A percentile compares a stretch with the other conserved stretches of the same genome.
Conservation (phyloP, 53 echinoderm and acorn worm species). For the Paelopatides confundens region DNA sequence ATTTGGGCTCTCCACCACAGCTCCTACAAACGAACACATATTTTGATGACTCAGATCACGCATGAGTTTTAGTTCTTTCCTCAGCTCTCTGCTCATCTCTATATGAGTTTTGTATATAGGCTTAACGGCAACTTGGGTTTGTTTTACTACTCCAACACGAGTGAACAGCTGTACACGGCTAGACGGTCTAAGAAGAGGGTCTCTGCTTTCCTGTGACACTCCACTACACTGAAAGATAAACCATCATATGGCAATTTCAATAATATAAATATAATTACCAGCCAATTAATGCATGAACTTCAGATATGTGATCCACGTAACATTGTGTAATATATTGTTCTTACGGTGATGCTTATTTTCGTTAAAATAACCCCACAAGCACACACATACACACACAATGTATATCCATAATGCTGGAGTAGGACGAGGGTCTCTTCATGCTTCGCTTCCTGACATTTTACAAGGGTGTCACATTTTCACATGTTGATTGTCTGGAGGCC, state of each 20-base stretch:
- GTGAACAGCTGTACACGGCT: constrained; percentile 81
- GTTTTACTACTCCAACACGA: constrained; percentile 76
- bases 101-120: constrained; percentile 80
- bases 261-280: too few relatives aligned
- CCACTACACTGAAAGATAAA: constrained; percentile 10
- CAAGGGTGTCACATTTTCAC: too few relatives aligned
- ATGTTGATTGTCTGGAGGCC: too few relatives aligned
- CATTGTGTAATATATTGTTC: too few relatives aligned
- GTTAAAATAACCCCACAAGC: too few relatives aligned
- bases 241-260: background rate
- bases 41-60: constrained; percentile 92
- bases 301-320: too few relatives aligned
- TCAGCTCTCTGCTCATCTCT: constrained; percentile 79
- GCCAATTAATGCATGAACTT: too few relatives aligned
- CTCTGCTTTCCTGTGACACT: constrained; percentile 12
- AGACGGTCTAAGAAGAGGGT: background rate
- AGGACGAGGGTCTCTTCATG: too few relatives aligned
- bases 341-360: too few relatives aligned
- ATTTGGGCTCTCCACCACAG: constrained; percentile 85
- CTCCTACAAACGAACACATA: constrained; percentile 86
- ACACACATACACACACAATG: too few relatives aligned
- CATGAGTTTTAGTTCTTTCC: constrained; percentile 94
- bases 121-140: constrained; percentile 82
- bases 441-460: too few relatives aligned
- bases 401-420: too few relatives aligned